Conservation (phyloP, 2,113 vertebrate genomes). For the Rhabdornis inornatus region DNA sequence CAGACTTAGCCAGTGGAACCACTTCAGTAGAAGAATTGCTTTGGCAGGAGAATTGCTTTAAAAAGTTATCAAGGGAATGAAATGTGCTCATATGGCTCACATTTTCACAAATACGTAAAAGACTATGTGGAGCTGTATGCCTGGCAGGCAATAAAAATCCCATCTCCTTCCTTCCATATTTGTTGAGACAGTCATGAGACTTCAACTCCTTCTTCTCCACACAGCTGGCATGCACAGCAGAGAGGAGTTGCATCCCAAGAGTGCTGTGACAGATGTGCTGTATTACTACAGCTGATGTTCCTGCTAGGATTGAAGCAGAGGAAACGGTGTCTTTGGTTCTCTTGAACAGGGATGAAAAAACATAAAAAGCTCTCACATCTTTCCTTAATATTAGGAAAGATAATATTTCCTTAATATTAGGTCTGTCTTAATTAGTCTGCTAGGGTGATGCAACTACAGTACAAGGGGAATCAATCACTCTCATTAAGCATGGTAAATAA, state of each 20-base stretch:
- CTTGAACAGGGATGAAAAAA: not conserved
- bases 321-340: not conserved
- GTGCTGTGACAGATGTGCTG: not conserved
- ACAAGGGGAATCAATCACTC: not conserved
- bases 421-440: not conserved
- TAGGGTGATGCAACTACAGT: not conserved
- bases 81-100: not conserved
- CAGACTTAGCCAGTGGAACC: not conserved
- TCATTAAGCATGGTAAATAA: not conserved
- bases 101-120: not conserved
- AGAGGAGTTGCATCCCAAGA: not conserved
- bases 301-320: not conserved
- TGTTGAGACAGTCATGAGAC: not conserved
- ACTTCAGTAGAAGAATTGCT: not conserved
- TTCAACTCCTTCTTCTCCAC: not conserved
- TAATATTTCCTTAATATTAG: not conserved
- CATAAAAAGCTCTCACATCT: not conserved
- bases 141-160: not conserved
- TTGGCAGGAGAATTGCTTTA: not conserved
- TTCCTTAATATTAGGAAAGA: not conserved
- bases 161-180: not conserved
- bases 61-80: not conserved
- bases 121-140: not conserved
- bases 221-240: not conserved
- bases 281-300: not conserved